These are phyloP conservation scores for Ceyx margarethae DNA, from an alignment of 2,113 vertebrate genomes.

Conservation along the genomic window DNA sequence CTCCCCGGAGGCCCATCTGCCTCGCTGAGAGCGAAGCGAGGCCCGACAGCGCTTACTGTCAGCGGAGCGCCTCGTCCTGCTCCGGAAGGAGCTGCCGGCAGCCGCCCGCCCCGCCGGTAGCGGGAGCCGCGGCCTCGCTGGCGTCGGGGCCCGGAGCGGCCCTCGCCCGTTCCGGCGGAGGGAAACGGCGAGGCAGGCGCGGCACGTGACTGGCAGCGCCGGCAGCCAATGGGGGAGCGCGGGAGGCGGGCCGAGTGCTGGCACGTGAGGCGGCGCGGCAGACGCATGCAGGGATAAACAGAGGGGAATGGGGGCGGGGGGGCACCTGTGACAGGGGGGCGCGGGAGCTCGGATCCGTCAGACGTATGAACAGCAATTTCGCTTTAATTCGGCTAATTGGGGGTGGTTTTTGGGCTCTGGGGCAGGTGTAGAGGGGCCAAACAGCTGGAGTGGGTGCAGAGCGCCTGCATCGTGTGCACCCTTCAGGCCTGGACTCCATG, in stretches of 20 bases:
- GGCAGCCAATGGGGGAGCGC: neutral
- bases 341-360: neutral
- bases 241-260: neutral
- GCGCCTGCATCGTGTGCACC: no score
- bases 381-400: neutral
- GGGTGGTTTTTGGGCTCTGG: neutral
- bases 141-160: neutral
- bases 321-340: neutral
- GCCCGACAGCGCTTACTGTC: neutral
- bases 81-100: neutral
- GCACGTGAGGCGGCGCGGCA: neutral
- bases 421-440: neutral
- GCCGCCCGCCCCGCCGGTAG: neutral
- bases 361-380: accelerated
- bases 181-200: neutral
- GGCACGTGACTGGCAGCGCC: neutral
- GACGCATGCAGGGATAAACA: conserved; percentile 54
- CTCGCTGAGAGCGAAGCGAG: neutral
- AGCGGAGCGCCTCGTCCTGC: neutral
- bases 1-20: neutral
- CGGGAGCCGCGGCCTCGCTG: neutral
- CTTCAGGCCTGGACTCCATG: neutral
- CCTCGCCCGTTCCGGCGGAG: neutral
- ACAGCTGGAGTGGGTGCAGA: neutral
- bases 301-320: neutral